Evolutionary conservation across 1,140 invertebrate genomes (phyloP).

Genomic region (Eriosoma lanigerum): DNA sequence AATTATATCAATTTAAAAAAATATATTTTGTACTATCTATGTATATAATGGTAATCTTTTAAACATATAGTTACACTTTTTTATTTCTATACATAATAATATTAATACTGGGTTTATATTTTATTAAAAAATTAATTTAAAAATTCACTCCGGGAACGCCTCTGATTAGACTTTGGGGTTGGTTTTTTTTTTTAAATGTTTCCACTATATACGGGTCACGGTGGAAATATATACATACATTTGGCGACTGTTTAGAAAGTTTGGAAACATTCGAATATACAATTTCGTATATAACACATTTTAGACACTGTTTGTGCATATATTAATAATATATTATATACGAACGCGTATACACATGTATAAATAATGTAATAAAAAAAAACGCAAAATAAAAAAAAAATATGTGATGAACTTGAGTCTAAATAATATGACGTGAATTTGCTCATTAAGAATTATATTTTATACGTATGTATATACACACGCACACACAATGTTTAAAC

Average conservation of each 20-base stretch:
- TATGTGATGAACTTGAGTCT: constrained; percentile 9
- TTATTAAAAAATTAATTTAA: too few relatives aligned
- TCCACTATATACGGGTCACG: too few relatives aligned
- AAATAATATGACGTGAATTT: constrained; percentile 24
- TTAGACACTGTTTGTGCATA: neutral
- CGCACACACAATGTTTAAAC: too few relatives aligned
- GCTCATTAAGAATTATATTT: constrained; percentile 12
- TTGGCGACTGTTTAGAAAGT: neutral
- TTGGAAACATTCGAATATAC: neutral
- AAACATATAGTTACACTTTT: too few relatives aligned
- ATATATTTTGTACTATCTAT: too few relatives aligned
- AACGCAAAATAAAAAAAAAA: neutral
- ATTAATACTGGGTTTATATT: too few relatives aligned
- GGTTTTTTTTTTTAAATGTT: too few relatives aligned
- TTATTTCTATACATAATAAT: too few relatives aligned
- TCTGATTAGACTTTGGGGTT: too few relatives aligned
- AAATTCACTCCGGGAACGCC: too few relatives aligned
- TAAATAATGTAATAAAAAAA: constrained; percentile 3
- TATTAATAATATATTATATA: neutral
- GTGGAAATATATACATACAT: neutral
- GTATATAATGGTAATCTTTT: too few relatives aligned
- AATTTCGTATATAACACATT: neutral
- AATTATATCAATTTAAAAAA: too few relatives aligned
- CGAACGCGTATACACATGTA: neutral
- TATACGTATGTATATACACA: neutral